A percentile compares a stretch with the other conserved stretches of the same genome.
These are phyloP conservation scores for Palythoa grandis DNA, from an alignment of 92 coral and sea anemone genomes.

Conservation along the genomic window DNA sequence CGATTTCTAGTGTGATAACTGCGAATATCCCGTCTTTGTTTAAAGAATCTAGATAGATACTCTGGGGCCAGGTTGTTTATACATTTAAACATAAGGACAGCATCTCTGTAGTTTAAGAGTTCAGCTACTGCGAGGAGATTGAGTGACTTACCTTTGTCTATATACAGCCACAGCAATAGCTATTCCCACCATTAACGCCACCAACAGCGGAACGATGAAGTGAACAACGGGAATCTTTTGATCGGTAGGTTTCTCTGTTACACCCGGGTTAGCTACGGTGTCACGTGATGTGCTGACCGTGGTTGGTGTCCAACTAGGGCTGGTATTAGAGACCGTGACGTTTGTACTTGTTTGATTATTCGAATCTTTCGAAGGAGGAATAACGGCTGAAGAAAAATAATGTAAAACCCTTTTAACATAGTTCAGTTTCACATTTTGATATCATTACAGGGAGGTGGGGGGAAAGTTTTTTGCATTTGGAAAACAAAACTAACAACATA, in stretches of 20 bases:
- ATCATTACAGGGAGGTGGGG: no score
- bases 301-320: background rate
- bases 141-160: conserved; percentile 19
- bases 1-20: no score
- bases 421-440: no score
- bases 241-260: background rate
- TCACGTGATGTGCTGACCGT: background rate
- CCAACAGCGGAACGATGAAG: conserved; percentile 16
- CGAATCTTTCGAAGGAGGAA: background rate
- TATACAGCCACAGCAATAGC: conserved; percentile 28
- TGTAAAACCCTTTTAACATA: no score
- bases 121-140: background rate
- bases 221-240: conserved; percentile 11
- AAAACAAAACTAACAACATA: no score
- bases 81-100: no score
- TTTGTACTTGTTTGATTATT: conserved; percentile 1
- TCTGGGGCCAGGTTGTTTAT: no score
- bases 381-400: conserved; percentile 4
- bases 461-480: no score
- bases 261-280: conserved; percentile 16
- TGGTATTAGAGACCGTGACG: background rate
- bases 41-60: no score
- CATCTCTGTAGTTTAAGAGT: no score
- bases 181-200: conserved; percentile 12
- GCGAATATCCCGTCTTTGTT: no score